These are phyloP conservation scores for Sciurus vulgaris DNA, from an alignment of 2,797 vertebrate genomes.

Conservation along the genomic window DNA sequence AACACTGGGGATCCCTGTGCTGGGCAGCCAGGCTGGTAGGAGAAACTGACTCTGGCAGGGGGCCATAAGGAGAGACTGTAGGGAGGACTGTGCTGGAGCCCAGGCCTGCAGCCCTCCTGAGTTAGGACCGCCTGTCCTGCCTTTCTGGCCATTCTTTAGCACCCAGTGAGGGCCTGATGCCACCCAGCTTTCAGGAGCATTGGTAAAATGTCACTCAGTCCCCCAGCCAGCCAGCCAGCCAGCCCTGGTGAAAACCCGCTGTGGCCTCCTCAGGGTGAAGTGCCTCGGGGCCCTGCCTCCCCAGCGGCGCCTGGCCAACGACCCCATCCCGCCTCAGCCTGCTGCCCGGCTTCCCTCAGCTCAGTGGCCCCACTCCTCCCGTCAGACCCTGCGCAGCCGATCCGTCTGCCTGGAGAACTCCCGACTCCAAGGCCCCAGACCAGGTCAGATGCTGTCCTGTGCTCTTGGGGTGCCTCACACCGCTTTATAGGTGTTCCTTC, in stretches of 20 bases:
- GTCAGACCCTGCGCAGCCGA: fast-evolving
- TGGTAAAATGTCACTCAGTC: neutral
- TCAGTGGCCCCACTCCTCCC: neutral
- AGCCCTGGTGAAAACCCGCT: neutral
- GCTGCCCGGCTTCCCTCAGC: neutral
- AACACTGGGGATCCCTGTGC: neutral
- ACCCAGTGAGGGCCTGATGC: neutral
- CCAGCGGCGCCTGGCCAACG: neutral
- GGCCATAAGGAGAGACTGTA: neutral
- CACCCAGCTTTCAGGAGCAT: neutral
- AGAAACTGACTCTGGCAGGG: neutral
- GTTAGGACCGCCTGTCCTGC: neutral
- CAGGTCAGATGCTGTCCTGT: neutral
- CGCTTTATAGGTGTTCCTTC: neutral
- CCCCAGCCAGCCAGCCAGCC: neutral
- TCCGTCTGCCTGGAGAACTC: neutral
- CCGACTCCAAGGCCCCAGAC: neutral
- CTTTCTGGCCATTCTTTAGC: neutral
- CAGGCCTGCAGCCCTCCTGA: neutral
- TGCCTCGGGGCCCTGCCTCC: neutral
- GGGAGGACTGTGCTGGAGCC: neutral
- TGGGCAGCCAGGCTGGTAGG: neutral
- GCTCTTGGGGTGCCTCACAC: fast-evolving
- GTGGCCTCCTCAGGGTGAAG: neutral
- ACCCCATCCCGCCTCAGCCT: neutral